Evolutionary conservation across 2,888 invertebrate species (phyloP), one percentile per base, ranked within the genome.

Genomic region (Phymatocera aterrima): DNA sequence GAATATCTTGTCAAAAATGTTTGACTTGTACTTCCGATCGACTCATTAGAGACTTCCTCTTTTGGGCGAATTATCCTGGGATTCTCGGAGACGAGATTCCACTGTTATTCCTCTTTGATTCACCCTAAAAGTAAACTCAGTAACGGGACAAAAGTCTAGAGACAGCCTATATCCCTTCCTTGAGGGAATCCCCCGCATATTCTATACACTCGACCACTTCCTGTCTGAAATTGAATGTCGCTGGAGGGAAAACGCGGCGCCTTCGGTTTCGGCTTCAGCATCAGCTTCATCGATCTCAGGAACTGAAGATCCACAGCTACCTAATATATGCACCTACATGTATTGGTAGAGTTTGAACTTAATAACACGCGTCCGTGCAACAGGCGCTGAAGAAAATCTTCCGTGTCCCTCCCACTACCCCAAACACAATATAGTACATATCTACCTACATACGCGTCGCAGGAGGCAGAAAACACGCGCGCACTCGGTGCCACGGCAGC

Each of bases 401-500:
- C 61, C 61, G 61, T 34, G 8, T 34, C 31, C 37, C 64, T 40
- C 64, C 64, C n/a, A n/a, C n/a, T n/a, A n/a, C n/a, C n/a, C n/a
- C n/a, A n/a, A n/a, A n/a, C n/a, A n/a, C n/a, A n/a, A n/a, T n/a
- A n/a, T n/a, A n/a, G n/a, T n/a, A n/a, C n/a, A n/a, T n/a, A n/a
- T n/a, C n/a, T n/a, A n/a, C n/a, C n/a, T 18, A 2, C 24, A 28
- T 68, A 43, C 43, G 46, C 40, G 24, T 34, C 75, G 72, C 78
- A 77, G 57, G 48, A 31, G 72, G 40, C 46, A 43, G 15, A 78
- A 61, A 10, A 15, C 70, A 79, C 78, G 77, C 77, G 70, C 72
- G 74, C 18, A 78, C 78, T 74, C 74, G 77, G 54, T 74, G 51
- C 77, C 54, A 68, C 51, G 61, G 78, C 77, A 43, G 77, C 79